Evolutionary conservation across 2,113 vertebrate genomes (phyloP).

Genomic region (Dasyornis broadbenti): DNA sequence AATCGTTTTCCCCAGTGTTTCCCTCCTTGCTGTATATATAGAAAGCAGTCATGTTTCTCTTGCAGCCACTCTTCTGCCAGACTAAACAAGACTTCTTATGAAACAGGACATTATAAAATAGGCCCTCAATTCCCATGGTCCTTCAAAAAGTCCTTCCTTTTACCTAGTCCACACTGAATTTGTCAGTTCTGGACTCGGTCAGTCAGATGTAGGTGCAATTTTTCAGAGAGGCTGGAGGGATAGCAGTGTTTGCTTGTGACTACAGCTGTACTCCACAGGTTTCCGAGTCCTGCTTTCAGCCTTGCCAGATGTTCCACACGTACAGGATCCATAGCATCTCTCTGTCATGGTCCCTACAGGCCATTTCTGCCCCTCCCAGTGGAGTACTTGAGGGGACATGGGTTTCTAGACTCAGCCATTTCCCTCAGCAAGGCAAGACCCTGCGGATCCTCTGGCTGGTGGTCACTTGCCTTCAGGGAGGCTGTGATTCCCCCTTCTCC

Average conservation of each 20-base stretch:
- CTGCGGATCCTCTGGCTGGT: background rate
- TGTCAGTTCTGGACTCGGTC: background rate
- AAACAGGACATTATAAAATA: slow-evolving; percentile 33
- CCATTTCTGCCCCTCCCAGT: background rate
- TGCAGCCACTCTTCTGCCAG: slow-evolving; percentile 4
- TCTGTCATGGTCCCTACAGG: background rate
- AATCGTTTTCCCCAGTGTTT: background rate
- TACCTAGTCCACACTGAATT: background rate
- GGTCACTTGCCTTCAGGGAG: background rate
- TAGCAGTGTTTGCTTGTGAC: background rate
- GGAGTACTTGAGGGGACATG: accelerated
- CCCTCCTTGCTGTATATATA: slow-evolving; percentile 6
- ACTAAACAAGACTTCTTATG: slow-evolving; percentile 20
- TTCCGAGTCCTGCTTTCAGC: background rate
- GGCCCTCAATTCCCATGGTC: background rate
- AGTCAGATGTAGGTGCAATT: background rate
- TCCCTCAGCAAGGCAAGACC: background rate
- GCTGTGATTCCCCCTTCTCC: background rate
- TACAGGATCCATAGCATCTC: background rate
- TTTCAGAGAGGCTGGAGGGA: background rate
- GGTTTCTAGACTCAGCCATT: background rate
- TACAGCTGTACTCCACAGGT: background rate
- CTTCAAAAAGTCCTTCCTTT: background rate
- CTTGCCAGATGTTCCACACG: background rate
- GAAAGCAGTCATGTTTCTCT: slow-evolving; percentile 25